Base-by-base conservation (phyloP, 2,113 vertebrate genomes). In the Isurus oxyrinchus region DNA sequence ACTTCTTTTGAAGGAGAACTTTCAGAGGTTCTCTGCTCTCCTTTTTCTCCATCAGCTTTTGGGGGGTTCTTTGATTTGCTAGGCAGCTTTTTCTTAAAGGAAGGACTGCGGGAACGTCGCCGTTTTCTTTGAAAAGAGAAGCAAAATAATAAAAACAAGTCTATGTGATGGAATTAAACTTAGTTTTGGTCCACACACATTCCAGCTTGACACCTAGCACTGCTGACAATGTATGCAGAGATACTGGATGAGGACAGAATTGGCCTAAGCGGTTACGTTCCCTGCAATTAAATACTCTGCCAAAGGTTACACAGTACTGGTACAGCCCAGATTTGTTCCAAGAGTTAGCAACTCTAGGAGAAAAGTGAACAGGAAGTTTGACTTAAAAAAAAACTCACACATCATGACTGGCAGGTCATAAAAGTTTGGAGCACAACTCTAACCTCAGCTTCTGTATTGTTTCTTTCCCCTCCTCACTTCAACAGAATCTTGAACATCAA, bases 21-120 rank as follows among this genome's bases (percentile, higher is more conserved):
- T 55, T 95, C 94, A 55, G 94, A 95, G 66, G 67, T 76, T 95
- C 1, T 35, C 49, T 95, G 94, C 49, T 95, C 94, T 95, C 66
- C 94, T 35, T 95, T 95, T 72, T 95, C 94, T 31, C 94, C 94
- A 95, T 95, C 94, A 95, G n/a, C 67, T 72, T 95, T 95, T 31
- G 94, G 94, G 69, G 3, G 27, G 67, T 5, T 95, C 94, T 53
- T 95, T 31, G 94, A 72, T 72, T 95, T 95, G 94, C 94, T 72
- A 35, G 67, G 66, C 35, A 55, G 13, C 55, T 95, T 95, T 35
- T 95, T 95, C 94, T 95, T 95, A 49, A 53, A 94, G 49, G 57
- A 44, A 55, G 94, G 94, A 55, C 94, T 95, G 3, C 94, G 67
- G 67, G 94, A 95, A 72, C 94, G 94, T 72, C 67, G 88, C 40